Evolutionary conservation across 2,888 invertebrate genomes (phyloP).

Genomic region (Anthrax anthrax): DNA sequence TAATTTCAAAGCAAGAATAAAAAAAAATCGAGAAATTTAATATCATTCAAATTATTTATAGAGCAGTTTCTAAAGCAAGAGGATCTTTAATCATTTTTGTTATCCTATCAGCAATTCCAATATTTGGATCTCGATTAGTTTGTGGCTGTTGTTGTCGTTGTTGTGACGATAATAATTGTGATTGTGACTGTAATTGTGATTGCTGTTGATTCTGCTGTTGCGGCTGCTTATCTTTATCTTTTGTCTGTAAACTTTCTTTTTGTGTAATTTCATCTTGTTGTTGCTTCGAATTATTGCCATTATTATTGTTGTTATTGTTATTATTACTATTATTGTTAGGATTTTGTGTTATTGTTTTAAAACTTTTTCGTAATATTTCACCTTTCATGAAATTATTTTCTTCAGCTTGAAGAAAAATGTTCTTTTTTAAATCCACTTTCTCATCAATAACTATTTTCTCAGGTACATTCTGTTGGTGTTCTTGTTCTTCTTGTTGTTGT

Average conservation of each 20-base stretch:
- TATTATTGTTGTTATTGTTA: not conserved
- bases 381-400: conserved; percentile 35
- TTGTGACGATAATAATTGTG: not conserved
- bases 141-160: not conserved
- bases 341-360: not conserved
- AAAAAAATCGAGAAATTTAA: too few relatives aligned
- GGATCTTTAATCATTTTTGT: conserved; percentile 3
- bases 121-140: not conserved
- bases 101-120: not conserved
- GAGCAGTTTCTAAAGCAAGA: conserved; percentile 6
- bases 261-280: too few relatives aligned
- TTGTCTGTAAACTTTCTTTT: too few relatives aligned
- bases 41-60: too few relatives aligned
- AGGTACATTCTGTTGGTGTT: not conserved
- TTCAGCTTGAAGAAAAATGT: conserved; percentile 33
- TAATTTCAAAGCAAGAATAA: too few relatives aligned
- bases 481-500: not conserved
- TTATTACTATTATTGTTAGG: not conserved
- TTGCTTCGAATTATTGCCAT: too few relatives aligned
- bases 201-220: too few relatives aligned
- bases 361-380: conserved; percentile 23
- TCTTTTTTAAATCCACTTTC: conserved; percentile 27
- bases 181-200: not conserved
- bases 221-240: too few relatives aligned
- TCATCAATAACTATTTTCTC: conserved; percentile 18